Percentiles rank a stretch among this genome's conserved stretches.
phyloP scores from a whole-genome alignment of 2,113 vertebrate species.

The Calyptomena viridis region DNA sequence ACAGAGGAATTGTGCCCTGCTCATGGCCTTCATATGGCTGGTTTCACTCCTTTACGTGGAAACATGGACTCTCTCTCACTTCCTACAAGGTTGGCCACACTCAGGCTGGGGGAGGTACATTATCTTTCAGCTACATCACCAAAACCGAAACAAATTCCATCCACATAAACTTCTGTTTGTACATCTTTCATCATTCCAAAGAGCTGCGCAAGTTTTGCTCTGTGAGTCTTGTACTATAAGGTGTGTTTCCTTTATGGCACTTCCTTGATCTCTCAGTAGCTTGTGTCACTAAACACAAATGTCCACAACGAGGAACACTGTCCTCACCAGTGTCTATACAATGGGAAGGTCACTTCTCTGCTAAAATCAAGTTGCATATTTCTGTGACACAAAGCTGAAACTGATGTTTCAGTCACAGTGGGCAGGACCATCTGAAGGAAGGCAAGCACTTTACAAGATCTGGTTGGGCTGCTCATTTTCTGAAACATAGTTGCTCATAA shows the following conservation, averaged over 20 bases:
- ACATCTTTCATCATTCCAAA: neutral
- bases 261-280: neutral
- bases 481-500: neutral
- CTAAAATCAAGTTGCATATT: neutral
- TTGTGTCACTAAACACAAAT: neutral
- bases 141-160: neutral
- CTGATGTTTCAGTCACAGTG: neutral
- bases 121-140: neutral
- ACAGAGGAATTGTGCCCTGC: neutral
- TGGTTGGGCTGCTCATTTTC: neutral
- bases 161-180: neutral
- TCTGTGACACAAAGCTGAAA: neutral
- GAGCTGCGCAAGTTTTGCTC: neutral
- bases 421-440: neutral
- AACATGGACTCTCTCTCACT: neutral
- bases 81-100: neutral
- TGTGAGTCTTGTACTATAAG: neutral
- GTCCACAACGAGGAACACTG: accelerated
- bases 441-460: neutral
- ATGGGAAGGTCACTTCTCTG: neutral
- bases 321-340: neutral
- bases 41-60: neutral
- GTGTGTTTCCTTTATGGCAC: neutral
- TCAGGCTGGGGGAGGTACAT: neutral
- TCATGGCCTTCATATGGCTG: neutral